Evolutionary conservation across 2,113 vertebrate species (phyloP).

Genomic region (Chamaetylas fuelleborni): DNA sequence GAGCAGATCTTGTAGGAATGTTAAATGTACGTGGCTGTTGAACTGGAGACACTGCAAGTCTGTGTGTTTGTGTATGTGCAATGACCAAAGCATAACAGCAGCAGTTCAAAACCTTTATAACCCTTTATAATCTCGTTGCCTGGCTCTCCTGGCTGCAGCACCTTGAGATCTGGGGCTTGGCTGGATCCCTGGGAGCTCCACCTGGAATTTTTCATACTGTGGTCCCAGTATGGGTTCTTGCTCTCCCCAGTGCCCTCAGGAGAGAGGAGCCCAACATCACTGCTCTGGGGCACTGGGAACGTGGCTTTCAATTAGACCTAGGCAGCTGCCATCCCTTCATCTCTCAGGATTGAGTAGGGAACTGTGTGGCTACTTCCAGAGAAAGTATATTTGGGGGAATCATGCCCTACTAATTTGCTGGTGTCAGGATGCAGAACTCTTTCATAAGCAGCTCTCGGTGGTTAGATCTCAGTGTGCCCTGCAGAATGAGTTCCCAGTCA

Average conservation of each 20-base stretch:
- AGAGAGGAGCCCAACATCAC: background rate
- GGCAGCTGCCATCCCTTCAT: background rate
- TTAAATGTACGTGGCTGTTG: background rate
- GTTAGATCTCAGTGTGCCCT: background rate
- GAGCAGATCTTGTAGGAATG: background rate
- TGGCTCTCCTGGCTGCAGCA: background rate
- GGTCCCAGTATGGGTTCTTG: background rate
- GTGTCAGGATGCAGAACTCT: fast-evolving
- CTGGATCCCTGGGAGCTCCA: background rate
- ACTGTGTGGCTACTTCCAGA: background rate
- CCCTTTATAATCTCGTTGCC: background rate
- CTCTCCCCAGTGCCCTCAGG: background rate
- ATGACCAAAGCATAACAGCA: background rate
- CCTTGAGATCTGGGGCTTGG: background rate
- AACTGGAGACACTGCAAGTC: background rate
- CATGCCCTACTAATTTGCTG: background rate
- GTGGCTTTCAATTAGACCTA: background rate
- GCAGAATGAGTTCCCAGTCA: background rate
- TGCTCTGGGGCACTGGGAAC: background rate
- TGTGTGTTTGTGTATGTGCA: too few relatives aligned
- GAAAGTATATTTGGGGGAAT: background rate
- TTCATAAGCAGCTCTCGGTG: background rate
- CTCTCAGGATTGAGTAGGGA: background rate
- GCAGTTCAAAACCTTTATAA: background rate
- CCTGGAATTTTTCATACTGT: background rate